These are phyloP conservation scores for Achlya flavicornis DNA, from an alignment of 2,888 invertebrate species.

Conservation along the genomic window DNA sequence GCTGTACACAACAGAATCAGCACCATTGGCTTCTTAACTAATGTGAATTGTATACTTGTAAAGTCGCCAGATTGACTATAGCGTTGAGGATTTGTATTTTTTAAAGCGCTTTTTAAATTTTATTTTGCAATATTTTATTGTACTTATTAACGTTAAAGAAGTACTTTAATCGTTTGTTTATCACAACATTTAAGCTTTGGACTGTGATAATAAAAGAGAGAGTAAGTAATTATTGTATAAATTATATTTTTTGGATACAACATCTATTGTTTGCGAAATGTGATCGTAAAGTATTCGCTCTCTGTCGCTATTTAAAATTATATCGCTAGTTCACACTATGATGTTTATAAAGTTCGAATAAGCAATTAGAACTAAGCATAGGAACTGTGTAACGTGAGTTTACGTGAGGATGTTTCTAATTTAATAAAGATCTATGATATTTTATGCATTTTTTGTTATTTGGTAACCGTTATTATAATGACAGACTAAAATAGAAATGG, in stretches of 20 bases:
- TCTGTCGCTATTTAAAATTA: slow-evolving; percentile 46
- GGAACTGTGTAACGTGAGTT: slow-evolving; percentile 26
- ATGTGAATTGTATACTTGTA: background rate
- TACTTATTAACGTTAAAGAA: slow-evolving; percentile 12
- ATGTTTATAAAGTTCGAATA: slow-evolving; percentile 26
- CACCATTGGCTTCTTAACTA: too few relatives aligned
- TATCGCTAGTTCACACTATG: slow-evolving; percentile 31
- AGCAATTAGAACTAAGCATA: slow-evolving; percentile 27
- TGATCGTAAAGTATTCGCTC: slow-evolving; percentile 46
- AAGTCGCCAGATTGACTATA: background rate
- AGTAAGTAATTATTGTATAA: slow-evolving; percentile 54
- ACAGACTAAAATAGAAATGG: too few relatives aligned
- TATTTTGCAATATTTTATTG: background rate
- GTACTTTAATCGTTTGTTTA: slow-evolving; percentile 29
- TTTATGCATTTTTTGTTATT: slow-evolving; percentile 33
- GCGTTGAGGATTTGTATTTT: background rate
- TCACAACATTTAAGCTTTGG: slow-evolving; percentile 66
- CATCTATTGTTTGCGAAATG: slow-evolving; percentile 48
- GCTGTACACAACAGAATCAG: too few relatives aligned
- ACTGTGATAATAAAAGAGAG: slow-evolving; percentile 79
- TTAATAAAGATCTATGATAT: slow-evolving; percentile 65
- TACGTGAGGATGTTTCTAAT: slow-evolving; percentile 59
- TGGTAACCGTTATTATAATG: slow-evolving; percentile 10
- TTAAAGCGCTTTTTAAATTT: slow-evolving; percentile 1
- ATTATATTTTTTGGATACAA: slow-evolving; percentile 54